A percentile compares a stretch with the other conserved stretches of the same genome.
Conservation (phyloP, 2,797 vertebrate genomes). For the Saguinus oedipus region DNA sequence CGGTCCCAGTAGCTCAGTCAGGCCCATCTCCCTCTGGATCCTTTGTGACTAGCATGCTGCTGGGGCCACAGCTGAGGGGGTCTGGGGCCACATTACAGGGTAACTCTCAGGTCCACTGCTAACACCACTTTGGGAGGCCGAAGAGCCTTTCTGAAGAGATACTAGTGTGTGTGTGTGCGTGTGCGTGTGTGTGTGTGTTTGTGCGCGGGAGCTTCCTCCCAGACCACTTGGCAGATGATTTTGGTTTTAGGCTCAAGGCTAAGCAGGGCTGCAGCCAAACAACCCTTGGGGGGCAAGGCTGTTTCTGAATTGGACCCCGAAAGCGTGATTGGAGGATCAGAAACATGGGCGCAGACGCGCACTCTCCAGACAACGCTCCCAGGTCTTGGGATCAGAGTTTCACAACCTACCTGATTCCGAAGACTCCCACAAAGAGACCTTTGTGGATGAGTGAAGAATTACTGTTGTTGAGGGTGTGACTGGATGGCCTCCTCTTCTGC, state of each 20-base stretch:
- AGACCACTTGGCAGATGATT: neutral
- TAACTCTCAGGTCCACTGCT: neutral
- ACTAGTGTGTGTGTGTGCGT: neutral
- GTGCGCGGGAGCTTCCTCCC: neutral
- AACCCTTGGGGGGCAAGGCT: neutral
- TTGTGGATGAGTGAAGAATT: neutral
- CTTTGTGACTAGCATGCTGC: neutral
- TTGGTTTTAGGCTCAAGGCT: neutral
- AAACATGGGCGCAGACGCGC: no score
- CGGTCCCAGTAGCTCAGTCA: neutral
- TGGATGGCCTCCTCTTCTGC: neutral
- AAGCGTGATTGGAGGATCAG: neutral
- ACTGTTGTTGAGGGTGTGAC: neutral
- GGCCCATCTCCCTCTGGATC: neutral
- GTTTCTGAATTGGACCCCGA: neutral
- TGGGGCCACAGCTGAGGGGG: neutral
- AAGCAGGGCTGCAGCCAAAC: no score
- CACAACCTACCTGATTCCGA: neutral
- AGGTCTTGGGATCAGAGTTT: neutral
- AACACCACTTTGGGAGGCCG: neutral
- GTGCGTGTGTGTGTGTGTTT: accelerated
- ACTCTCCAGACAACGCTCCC: neutral
- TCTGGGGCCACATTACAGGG: neutral
- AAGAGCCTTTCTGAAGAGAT: neutral
- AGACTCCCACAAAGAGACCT: neutral